These are phyloP conservation scores for Brachionus sp. DNA, from an alignment of 1,140 invertebrate species.

Conservation along the genomic window DNA sequence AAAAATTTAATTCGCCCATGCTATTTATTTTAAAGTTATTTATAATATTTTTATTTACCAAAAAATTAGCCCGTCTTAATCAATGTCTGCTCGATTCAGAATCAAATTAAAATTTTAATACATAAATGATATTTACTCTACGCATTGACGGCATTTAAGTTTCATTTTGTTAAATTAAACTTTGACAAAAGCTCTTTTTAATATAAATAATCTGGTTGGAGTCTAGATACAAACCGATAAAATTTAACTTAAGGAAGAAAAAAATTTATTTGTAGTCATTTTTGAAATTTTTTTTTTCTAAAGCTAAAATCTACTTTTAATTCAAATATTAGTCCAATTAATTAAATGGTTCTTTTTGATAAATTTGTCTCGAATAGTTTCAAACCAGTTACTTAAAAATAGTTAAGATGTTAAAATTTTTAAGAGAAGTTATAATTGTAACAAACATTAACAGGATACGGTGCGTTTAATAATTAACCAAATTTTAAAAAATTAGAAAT, in stretches of 20 bases:
- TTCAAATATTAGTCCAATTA: too few species aligned
- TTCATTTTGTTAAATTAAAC: not conserved
- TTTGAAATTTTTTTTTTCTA: too few species aligned
- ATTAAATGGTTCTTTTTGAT: too few species aligned
- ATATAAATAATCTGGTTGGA: not conserved
- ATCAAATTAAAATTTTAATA: not conserved
- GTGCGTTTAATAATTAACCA: too few species aligned
- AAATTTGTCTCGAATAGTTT: too few species aligned
- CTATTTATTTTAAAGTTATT: not conserved
- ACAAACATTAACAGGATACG: too few species aligned
- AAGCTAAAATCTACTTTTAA: too few species aligned
- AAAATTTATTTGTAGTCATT: not conserved
- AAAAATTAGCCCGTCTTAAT: not conserved
- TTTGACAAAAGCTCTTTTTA: not conserved
- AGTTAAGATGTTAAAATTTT: too few species aligned
- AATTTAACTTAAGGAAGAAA: not conserved
- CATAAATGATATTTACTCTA: constrained; percentile 13
- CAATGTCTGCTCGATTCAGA: not conserved
- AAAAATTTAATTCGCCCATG: not conserved
- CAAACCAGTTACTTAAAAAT: too few species aligned
- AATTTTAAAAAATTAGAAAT: too few species aligned
- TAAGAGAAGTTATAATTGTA: too few species aligned
- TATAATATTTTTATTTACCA: not conserved
- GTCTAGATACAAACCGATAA: not conserved
- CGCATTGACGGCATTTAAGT: constrained; percentile 13